These are phyloP conservation scores for Cylas formicarius DNA, from an alignment of 1,140 invertebrate species.

Conservation along the genomic window DNA sequence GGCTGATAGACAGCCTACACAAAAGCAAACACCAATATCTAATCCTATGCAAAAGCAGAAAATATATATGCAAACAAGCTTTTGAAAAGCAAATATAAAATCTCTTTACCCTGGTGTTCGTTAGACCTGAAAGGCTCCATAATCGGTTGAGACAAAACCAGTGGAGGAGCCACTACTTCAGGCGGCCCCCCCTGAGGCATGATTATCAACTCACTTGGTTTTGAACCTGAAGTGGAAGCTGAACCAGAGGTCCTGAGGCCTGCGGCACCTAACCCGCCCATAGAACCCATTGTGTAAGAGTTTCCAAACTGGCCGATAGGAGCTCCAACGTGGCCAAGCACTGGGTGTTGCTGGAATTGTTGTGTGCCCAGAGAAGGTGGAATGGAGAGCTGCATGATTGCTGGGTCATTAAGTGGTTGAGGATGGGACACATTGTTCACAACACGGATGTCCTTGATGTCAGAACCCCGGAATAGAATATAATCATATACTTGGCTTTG, in stretches of 20 bases:
- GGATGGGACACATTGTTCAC: conserved; percentile 70
- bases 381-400: conserved; percentile 85
- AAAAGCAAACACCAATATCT: too few relatives aligned
- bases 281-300: conserved; percentile 40
- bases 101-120: conserved; percentile 46
- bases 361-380: conserved; percentile 53
- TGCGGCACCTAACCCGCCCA: conserved; percentile 37
- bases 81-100: conserved; percentile 11
- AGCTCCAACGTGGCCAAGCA: conserved; percentile 48
- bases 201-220: conserved; percentile 72
- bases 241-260: conserved; percentile 41
- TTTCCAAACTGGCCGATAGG: conserved; percentile 44
- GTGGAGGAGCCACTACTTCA: conserved; percentile 27
- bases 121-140: conserved; percentile 30
- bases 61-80: conserved; percentile 21
- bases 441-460: conserved; percentile 98
- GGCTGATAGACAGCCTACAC: too few relatives aligned
- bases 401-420: conserved; percentile 82
- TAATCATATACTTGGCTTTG: conserved; percentile 98
- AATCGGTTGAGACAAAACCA: conserved; percentile 29
- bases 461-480: conserved; percentile 94
- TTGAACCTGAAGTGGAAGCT: conserved; percentile 52
- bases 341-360: conserved; percentile 49
- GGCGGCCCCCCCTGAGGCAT: conserved; percentile 38
- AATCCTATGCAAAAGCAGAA: conserved; percentile 15